phyloP scores from a whole-genome alignment of 2,797 vertebrate species.

The Lepus oiostolus region DNA sequence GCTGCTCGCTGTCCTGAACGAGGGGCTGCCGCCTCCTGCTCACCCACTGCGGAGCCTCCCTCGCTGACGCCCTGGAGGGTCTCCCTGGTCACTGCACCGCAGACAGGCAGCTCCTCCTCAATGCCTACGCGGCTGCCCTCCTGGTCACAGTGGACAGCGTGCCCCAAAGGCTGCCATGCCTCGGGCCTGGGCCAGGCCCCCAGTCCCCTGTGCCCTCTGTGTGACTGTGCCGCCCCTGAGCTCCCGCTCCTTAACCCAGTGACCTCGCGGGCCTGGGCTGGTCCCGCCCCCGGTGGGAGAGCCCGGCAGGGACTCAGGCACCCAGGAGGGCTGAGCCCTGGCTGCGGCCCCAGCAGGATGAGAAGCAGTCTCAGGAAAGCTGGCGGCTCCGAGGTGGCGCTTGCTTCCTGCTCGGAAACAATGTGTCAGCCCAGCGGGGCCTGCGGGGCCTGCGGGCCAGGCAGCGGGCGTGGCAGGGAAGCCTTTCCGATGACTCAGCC shows the following conservation, averaged over 20 bases:
- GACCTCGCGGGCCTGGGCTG: background rate
- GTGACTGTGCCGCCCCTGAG: background rate
- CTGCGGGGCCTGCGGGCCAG: conserved; percentile 57
- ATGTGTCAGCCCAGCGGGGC: background rate
- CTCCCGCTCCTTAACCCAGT: background rate
- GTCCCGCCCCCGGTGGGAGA: background rate
- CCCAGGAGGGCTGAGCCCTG: background rate
- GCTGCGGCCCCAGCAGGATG: background rate
- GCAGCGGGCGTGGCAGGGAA: conserved; percentile 92
- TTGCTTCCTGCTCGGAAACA: background rate
- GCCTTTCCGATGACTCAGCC: conserved; percentile 92
- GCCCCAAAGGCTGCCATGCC: too few relatives aligned
- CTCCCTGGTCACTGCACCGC: too few relatives aligned
- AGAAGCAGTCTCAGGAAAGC: background rate
- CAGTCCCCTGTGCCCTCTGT: too few relatives aligned
- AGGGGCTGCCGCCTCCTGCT: too few relatives aligned
- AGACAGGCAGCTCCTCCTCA: too few relatives aligned
- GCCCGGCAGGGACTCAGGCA: background rate
- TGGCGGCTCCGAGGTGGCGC: background rate
- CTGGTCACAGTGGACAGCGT: too few relatives aligned
- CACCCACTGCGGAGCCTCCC: too few relatives aligned
- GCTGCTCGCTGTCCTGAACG: too few relatives aligned
- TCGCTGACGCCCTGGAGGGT: too few relatives aligned
- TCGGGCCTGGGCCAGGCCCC: too few relatives aligned
- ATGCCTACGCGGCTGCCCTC: too few relatives aligned